Evolutionary conservation across 2,113 vertebrate genomes (phyloP).

Genomic region (Nothocercus julius): DNA sequence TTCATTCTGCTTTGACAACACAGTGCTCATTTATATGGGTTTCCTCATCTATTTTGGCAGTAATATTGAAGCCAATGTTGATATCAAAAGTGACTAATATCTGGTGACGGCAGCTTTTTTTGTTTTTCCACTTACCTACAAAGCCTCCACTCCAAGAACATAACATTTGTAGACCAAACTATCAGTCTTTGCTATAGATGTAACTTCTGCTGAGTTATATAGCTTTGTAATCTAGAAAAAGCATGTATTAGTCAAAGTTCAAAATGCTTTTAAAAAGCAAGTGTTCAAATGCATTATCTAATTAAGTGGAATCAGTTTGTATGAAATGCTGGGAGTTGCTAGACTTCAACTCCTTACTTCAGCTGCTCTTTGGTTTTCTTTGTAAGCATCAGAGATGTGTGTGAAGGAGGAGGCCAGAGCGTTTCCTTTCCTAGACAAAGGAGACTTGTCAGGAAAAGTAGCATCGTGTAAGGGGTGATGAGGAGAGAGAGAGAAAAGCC

Average conservation of each 20-base stretch:
- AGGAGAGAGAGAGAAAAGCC: neutral
- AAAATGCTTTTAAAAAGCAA: neutral
- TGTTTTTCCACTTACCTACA: neutral
- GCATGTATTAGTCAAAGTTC: neutral
- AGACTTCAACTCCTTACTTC: neutral
- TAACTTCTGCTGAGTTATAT: neutral
- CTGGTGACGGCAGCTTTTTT: conserved; percentile 3
- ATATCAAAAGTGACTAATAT: neutral
- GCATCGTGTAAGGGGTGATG: fast-evolving
- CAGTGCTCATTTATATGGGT: neutral
- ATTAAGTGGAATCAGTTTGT: neutral
- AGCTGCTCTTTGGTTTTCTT: too few relatives aligned
- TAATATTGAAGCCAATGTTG: neutral
- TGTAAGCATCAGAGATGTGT: neutral
- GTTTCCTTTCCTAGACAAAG: neutral
- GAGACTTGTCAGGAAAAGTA: neutral
- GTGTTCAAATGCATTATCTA: neutral
- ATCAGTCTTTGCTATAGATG: neutral
- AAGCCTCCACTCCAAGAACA: neutral
- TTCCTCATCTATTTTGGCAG: neutral
- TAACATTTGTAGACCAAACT: neutral
- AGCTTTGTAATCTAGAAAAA: neutral
- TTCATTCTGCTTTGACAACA: neutral
- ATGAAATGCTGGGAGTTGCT: neutral
- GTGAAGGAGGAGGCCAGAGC: neutral